These are phyloP conservation scores for Heliornis fulica DNA, from an alignment of 2,113 vertebrate genomes.

Conservation along the genomic window DNA sequence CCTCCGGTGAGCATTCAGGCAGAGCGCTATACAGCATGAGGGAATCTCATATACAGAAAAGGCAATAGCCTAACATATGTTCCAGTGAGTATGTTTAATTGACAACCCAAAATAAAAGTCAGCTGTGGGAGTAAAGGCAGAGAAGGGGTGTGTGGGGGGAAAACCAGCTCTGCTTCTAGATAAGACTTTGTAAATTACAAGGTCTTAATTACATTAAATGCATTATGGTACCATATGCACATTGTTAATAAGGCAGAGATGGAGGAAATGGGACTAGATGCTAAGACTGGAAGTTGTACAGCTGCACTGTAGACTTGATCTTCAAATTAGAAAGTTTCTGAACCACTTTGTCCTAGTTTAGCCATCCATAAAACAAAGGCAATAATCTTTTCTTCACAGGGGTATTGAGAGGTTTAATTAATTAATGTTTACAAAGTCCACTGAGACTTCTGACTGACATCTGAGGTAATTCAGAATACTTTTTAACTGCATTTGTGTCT, in stretches of 20 bases:
- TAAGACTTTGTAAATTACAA: constrained; percentile 39
- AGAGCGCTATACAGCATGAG: rapidly evolving
- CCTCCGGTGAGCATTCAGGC: not conserved
- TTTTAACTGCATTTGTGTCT: constrained; percentile 10
- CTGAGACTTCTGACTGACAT: constrained; percentile 51
- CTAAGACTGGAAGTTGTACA: not conserved
- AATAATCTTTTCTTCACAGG: constrained; percentile 42
- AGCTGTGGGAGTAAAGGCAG: constrained; percentile 15
- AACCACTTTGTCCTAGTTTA: constrained; percentile 42
- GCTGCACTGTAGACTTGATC: not conserved
- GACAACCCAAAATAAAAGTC: constrained; percentile 60
- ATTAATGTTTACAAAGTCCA: constrained; percentile 44
- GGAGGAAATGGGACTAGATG: not conserved
- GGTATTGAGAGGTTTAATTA: constrained; percentile 56
- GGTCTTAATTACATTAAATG: constrained; percentile 51
- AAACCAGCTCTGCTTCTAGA: constrained; percentile 14
- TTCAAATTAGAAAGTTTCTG: not conserved
- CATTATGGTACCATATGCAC: constrained; percentile 9
- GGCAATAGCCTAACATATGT: constrained; percentile 35
- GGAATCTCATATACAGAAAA: constrained; percentile 30
- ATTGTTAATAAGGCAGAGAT: constrained; percentile 13
- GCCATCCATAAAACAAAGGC: constrained; percentile 40
- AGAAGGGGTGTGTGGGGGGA: not conserved
- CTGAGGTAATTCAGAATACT: constrained; percentile 21
- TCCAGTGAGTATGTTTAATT: constrained; percentile 13